These are phyloP conservation scores for Ophion ventricosus DNA, from an alignment of 2,888 invertebrate genomes.

Conservation along the genomic window DNA sequence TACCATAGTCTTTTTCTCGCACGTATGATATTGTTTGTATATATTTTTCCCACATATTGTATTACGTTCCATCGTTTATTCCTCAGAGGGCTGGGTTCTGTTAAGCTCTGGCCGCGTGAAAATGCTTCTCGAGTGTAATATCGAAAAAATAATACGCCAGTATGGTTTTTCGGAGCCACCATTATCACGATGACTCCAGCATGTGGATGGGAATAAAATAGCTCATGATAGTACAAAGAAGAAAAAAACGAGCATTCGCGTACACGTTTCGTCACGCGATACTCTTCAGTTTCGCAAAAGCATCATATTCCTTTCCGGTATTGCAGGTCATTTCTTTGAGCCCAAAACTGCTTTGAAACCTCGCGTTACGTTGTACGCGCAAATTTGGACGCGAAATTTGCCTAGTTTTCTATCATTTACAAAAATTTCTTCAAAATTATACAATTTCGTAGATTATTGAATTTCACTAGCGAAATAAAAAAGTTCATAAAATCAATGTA, in stretches of 20 bases:
- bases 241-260: conserved; percentile 18
- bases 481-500: neutral
- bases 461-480: neutral
- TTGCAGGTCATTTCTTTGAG: neutral
- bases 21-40: conserved; percentile 11
- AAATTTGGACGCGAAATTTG: neutral
- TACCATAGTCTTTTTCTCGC: neutral
- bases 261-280: neutral
- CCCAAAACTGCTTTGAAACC: neutral
- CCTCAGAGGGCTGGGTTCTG: conserved; percentile 19
- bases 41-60: conserved; percentile 37
- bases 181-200: conserved; percentile 49
- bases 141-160: conserved; percentile 64
- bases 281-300: neutral
- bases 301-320: neutral
- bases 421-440: neutral
- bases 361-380: neutral
- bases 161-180: conserved; percentile 66
- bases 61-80: conserved; percentile 29
- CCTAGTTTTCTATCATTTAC: neutral
- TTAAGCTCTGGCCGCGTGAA: conserved; percentile 9
- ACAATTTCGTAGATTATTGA: neutral
- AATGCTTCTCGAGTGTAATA: conserved; percentile 46
- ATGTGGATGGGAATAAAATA: conserved; percentile 4
- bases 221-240: conserved; percentile 35